phyloP scores from a whole-genome alignment of 2,888 invertebrate species.

The Hedychridium roseum region DNA sequence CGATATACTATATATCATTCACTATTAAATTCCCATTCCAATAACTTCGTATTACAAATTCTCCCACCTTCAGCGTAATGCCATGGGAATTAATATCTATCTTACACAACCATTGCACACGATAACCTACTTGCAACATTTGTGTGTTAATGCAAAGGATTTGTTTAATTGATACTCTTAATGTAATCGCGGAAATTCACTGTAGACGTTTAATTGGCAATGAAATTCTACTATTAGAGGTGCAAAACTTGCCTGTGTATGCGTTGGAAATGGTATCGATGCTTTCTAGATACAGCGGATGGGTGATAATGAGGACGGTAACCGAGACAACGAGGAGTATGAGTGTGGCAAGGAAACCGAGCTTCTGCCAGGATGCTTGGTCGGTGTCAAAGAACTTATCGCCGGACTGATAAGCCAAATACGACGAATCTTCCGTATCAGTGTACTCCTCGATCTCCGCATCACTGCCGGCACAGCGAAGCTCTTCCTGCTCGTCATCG shows the following conservation, averaged over 20 bases:
- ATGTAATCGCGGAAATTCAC: too few relatives aligned
- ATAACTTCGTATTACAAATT: too few relatives aligned
- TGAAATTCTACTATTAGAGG: too few relatives aligned
- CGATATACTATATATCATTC: too few relatives aligned
- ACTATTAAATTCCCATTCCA: too few relatives aligned
- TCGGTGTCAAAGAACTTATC: conserved; percentile 58
- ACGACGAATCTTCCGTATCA: conserved; percentile 56
- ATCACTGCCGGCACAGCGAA: conserved; percentile 55
- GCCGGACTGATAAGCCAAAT: conserved; percentile 48
- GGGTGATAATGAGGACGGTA: conserved; percentile 64
- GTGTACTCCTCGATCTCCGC: conserved; percentile 58
- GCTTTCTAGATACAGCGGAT: conserved; percentile 66
- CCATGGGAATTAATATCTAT: too few relatives aligned
- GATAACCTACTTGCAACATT: too few relatives aligned
- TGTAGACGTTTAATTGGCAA: too few relatives aligned
- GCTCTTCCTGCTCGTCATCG: conserved; percentile 58
- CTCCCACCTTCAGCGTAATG: too few relatives aligned
- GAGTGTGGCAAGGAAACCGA: conserved; percentile 64
- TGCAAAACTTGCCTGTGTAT: conserved; percentile 53
- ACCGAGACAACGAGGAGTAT: conserved; percentile 64
- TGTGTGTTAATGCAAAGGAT: too few relatives aligned
- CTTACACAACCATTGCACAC: too few relatives aligned
- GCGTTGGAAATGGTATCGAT: conserved; percentile 56
- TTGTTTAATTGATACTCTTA: too few relatives aligned
- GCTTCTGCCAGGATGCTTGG: conserved; percentile 57